A percentile compares a stretch with the other conserved stretches of the same genome.
Conservation (phyloP, 2,797 vertebrate genomes). For the Macropus fuliginosus region DNA sequence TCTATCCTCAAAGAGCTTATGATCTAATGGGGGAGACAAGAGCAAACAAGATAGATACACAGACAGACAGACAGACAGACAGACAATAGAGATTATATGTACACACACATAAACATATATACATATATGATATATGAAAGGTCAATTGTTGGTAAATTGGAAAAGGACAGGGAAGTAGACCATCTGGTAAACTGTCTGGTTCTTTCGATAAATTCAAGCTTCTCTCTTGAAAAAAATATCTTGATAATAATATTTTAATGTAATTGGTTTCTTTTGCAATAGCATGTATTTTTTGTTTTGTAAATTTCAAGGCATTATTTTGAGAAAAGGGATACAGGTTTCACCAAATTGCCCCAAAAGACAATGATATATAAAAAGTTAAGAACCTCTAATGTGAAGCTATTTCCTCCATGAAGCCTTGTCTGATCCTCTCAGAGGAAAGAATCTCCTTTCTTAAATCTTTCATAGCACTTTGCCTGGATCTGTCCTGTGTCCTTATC, state of each 20-base stretch:
- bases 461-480: background rate
- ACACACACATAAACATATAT: too few relatives aligned
- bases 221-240: too few relatives aligned
- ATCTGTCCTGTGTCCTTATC: background rate
- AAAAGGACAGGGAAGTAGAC: too few relatives aligned
- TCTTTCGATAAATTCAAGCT: too few relatives aligned
- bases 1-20: too few relatives aligned
- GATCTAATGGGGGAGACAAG: too few relatives aligned
- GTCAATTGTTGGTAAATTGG: too few relatives aligned
- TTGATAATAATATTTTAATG: background rate
- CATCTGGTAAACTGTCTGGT: too few relatives aligned
- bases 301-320: background rate
- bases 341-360: background rate
- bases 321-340: background rate
- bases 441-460: background rate
- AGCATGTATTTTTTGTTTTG: background rate
- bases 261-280: background rate
- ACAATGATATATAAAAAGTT: background rate
- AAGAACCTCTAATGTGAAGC: background rate
- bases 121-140: too few relatives aligned
- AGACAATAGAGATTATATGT: too few relatives aligned
- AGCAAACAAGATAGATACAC: too few relatives aligned
- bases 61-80: too few relatives aligned
- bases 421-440: background rate
- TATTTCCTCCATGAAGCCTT: background rate